Conservation (phyloP, 2,797 vertebrate species). For the Lacerta bilineata region DNA sequence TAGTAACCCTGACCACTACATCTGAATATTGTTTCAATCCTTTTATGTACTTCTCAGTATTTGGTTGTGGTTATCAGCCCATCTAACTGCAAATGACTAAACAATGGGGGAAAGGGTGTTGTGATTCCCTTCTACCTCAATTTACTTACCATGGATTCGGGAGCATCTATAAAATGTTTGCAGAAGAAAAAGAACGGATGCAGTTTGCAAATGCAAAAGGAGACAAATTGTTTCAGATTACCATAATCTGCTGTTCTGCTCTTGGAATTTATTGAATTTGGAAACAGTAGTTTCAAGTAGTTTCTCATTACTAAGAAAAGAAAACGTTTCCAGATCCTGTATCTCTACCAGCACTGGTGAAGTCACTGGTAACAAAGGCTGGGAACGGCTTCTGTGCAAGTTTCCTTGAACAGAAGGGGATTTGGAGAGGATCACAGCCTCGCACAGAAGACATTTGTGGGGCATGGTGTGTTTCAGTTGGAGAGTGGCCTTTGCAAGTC, state of each 20-base stretch:
- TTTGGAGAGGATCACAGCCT: background rate
- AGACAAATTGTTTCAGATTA: background rate
- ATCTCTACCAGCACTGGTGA: background rate
- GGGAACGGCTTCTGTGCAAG: background rate
- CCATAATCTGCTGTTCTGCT: background rate
- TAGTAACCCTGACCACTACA: background rate
- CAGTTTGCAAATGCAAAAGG: background rate
- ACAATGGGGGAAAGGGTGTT: background rate
- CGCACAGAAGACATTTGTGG: too few species aligned
- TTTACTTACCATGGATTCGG: background rate
- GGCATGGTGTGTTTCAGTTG: background rate
- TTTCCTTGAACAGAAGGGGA: background rate
- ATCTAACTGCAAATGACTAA: background rate
- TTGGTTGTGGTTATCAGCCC: background rate
- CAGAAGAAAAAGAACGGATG: background rate
- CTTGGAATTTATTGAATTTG: background rate
- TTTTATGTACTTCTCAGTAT: background rate
- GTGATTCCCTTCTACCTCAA: background rate
- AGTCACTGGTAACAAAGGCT: background rate
- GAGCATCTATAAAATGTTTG: background rate
- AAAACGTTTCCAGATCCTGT: background rate
- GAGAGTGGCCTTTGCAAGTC: background rate
- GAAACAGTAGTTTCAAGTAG: background rate
- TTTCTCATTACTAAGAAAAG: constrained; percentile 14
- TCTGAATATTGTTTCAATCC: background rate